Percentiles rank a stretch among this genome's conserved stretches.
Conservation (phyloP, 2,888 invertebrate genomes). For the Xylota segnis region DNA sequence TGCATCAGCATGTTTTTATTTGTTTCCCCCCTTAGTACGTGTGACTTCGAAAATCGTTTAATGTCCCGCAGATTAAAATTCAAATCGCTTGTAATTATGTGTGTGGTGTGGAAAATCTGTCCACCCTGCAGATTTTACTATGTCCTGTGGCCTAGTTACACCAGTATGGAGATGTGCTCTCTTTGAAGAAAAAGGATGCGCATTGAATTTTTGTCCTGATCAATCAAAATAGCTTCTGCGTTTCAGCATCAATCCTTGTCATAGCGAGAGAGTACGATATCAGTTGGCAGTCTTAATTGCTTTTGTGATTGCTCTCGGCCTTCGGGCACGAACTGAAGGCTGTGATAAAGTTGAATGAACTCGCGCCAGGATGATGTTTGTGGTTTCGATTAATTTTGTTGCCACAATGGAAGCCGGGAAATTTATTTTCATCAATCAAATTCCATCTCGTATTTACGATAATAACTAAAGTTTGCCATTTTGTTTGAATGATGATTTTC, state of each 20-base stretch:
- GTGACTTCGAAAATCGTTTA: no score
- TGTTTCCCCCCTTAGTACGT: background rate
- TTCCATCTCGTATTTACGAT: background rate
- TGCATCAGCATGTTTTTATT: background rate
- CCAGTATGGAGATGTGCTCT: no score
- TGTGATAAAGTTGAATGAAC: slow-evolving; percentile 2
- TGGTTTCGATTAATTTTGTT: slow-evolving; percentile 14
- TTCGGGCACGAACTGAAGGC: background rate
- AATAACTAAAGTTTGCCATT: background rate
- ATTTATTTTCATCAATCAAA: slow-evolving; percentile 15
- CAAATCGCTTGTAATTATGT: no score
- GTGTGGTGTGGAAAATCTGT: no score
- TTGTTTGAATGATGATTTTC: background rate
- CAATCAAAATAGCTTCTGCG: background rate
- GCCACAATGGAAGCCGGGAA: background rate
- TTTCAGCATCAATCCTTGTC: slow-evolving; percentile 18
- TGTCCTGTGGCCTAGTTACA: no score
- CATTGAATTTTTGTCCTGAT: background rate
- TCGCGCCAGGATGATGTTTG: background rate
- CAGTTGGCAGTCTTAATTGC: slow-evolving; percentile 11
- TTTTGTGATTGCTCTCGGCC: background rate
- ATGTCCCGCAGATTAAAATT: no score
- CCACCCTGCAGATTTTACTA: no score
- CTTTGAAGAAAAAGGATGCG: background rate
- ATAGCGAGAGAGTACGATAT: background rate